A percentile compares a stretch with the other conserved stretches of the same genome.
These are phyloP conservation scores for Microctenopoma lineatum DNA, from an alignment of 2,797 vertebrate species.

Conservation along the genomic window DNA sequence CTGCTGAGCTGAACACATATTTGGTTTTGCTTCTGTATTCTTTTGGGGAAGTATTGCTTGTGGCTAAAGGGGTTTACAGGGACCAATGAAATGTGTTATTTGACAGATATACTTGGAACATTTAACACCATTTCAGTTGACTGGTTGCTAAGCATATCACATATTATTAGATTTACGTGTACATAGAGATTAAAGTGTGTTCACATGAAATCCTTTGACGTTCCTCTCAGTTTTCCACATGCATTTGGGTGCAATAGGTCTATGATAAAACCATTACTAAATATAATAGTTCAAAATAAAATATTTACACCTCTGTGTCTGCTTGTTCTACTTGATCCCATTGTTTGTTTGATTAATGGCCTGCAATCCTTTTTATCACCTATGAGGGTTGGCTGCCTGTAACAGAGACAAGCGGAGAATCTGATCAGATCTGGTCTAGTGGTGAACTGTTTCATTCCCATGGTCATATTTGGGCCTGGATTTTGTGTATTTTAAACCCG, in stretches of 20 bases:
- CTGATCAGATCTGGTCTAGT: constrained; percentile 60
- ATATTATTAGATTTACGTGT: constrained; percentile 7
- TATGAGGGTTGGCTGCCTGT: constrained; percentile 45
- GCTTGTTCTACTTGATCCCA: constrained; percentile 32
- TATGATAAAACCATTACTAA: background rate
- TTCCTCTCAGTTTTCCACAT: background rate
- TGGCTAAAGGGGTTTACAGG: constrained; percentile 56
- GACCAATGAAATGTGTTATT: constrained; percentile 52
- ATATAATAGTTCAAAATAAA: background rate
- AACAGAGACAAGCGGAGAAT: constrained; percentile 53
- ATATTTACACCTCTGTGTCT: constrained; percentile 31
- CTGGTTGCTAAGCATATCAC: background rate
- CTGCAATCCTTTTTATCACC: constrained; percentile 48
- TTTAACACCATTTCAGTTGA: constrained; percentile 21
- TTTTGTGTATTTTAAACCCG: constrained; percentile 77
- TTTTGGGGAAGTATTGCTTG: constrained; percentile 72
- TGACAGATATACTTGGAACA: constrained; percentile 27
- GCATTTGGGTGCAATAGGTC: constrained; percentile 3
- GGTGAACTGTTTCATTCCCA: constrained; percentile 71
- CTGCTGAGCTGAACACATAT: constrained; percentile 63
- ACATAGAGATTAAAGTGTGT: background rate
- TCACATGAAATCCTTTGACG: background rate
- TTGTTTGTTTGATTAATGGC: constrained; percentile 61
- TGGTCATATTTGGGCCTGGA: constrained; percentile 70
- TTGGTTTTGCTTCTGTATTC: constrained; percentile 79